Evolutionary conservation across 2,888 invertebrate species (phyloP).

Genomic region (Diarsia mendica): DNA sequence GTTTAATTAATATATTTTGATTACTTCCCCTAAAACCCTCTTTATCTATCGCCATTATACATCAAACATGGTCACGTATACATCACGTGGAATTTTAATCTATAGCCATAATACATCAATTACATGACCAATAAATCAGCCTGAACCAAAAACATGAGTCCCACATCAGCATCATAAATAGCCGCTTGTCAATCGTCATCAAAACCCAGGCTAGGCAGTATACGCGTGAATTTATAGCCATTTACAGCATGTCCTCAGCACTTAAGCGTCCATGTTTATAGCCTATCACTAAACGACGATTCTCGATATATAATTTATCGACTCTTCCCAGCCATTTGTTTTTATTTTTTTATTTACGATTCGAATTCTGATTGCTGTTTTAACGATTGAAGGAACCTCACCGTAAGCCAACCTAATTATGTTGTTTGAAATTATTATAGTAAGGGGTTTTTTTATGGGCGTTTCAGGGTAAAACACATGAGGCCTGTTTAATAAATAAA

Average conservation of each 20-base stretch:
- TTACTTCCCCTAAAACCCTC: background rate
- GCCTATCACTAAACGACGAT: constrained; percentile 62
- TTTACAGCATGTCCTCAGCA: constrained; percentile 58
- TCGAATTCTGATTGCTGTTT: constrained; percentile 57
- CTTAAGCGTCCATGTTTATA: constrained; percentile 59
- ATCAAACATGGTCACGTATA: background rate
- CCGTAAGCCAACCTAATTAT: constrained; percentile 49
- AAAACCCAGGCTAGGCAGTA: constrained; percentile 46
- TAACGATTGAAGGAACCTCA: constrained; percentile 41
- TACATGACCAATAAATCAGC: constrained; percentile 12
- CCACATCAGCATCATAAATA: constrained; percentile 47
- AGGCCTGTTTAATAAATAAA: constrained; percentile 52
- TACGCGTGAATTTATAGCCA: constrained; percentile 57
- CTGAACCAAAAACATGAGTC: constrained; percentile 11
- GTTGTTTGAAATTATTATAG: constrained; percentile 35
- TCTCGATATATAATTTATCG: constrained; percentile 65
- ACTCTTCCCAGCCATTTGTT: constrained; percentile 56
- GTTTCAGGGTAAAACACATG: constrained; percentile 42
- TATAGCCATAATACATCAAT: background rate
- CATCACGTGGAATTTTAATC: background rate
- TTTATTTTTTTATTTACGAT: constrained; percentile 62
- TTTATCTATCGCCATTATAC: background rate
- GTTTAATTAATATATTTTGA: too few species aligned
- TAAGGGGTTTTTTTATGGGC: constrained; percentile 30
- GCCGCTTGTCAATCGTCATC: constrained; percentile 57